Conservation (phyloP, 2,113 vertebrate species). For the Rhinichthys klamathensis region DNA sequence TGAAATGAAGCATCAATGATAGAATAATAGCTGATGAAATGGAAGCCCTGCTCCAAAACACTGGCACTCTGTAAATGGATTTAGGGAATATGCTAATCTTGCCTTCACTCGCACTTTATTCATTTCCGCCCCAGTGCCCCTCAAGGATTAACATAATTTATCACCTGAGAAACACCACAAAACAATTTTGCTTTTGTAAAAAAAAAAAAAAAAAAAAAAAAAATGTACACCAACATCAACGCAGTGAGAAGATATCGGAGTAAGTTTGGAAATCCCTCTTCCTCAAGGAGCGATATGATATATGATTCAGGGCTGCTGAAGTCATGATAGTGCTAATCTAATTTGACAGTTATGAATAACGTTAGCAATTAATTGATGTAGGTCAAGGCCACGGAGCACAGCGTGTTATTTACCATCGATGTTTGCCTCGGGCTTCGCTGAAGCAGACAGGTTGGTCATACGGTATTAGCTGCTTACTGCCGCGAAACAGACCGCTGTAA, state of each 20-base stretch:
- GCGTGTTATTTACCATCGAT: conserved; percentile 38
- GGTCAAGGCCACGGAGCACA: not conserved
- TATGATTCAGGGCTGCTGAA: conserved; percentile 17
- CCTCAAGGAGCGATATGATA: conserved; percentile 9
- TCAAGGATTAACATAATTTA: conserved; percentile 91
- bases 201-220: conserved; percentile 18
- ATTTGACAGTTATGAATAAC: conserved; percentile 47
- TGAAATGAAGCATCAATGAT: conserved; percentile 82
- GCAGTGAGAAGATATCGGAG: conserved; percentile 28
- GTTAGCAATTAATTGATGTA: conserved; percentile 36
- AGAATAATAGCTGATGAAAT: conserved; percentile 77
- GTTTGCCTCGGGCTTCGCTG: conserved; percentile 41
- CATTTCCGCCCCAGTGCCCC: conserved; percentile 90
- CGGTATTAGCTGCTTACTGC: conserved; percentile 25
- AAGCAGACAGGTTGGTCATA: conserved; percentile 31
- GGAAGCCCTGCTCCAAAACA: conserved; percentile 81
- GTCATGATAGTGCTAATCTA: conserved; percentile 34
- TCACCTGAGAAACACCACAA: conserved; percentile 86
- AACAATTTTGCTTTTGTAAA: conserved; percentile 77
- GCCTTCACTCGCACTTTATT: conserved; percentile 88
- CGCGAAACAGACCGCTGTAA: conserved; percentile 9
- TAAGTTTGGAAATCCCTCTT: conserved; percentile 31
- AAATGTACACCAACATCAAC: conserved; percentile 14
- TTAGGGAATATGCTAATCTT: conserved; percentile 83
- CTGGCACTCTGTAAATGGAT: conserved; percentile 82